Base-by-base conservation (phyloP, 2,797 vertebrate genomes). In the Paratrypauchen microcephalus region DNA sequence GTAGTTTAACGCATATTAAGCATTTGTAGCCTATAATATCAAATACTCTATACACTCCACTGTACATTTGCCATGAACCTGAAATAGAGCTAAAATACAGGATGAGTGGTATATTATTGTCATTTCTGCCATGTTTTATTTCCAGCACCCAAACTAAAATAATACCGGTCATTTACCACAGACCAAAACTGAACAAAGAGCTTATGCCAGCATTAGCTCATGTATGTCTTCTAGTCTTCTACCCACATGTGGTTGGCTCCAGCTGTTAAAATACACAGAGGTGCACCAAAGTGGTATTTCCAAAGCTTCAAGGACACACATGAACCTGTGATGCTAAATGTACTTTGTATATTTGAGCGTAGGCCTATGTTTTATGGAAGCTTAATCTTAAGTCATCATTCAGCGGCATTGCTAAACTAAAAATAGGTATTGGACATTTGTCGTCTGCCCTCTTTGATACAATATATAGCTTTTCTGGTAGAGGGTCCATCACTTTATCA, bases 221-320 rank as follows among this genome's bases (percentile, higher is more conserved):
- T 18, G 57, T 32, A 8, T 32, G 32, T 28, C 57, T 32, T 36
- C 7, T 30, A 18, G 11, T 7, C 15, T 59, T 60, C 23, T 28
- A 18, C 55, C 24, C 13, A 57, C 52, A 15, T 4, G 26, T 60
- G 58, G 28, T 62, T 12, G 23, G 18, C n/a, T 62, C 32, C 60
- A 62, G 60, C 60, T 64, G 61, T 64, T 41, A 48, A 47, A 64
- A 64, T 19, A 64, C 23, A n/a, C 61, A 64, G 26, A 18, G 61
- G 61, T 64, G 13, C 18, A 26, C 61, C 61, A 62, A 41, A 23
- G 3, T 62, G 59, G 6, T 41, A 62, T 21, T 23, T 62, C 41
- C 21, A 23, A 3, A 36, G 36, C 32, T 41, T 41, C 60, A 61
- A 61, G 32, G 32, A 36, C 59, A 32, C 18, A 16, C 60, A 41